Evolutionary conservation across 2,888 invertebrate species (phyloP), one percentile per base, ranked within the genome.

Genomic region (Coelopa pilipes): DNA sequence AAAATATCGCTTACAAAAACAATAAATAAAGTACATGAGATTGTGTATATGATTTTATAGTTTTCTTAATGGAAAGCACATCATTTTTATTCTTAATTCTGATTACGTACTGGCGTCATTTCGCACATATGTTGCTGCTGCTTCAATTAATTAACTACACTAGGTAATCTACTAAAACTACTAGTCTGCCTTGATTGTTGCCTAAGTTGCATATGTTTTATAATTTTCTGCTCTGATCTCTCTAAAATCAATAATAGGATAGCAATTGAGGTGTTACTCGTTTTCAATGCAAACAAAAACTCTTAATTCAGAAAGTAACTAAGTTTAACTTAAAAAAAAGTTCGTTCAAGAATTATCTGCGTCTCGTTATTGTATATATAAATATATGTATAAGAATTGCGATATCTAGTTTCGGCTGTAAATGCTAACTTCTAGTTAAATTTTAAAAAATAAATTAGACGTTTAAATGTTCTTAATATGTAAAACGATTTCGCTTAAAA

Each of bases 151-250:
- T 63, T 71, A 71, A 50, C 59, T 70, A 60, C 63, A 34, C 71
- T 71, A 71, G 50, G 46, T 66, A 57, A 17, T 70, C 70, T 45
- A 46, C 65, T 73, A 70, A 74, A 71, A 68, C 73, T 76, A 75
- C n/a, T 72, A 77, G 76, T 77, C 74, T 76, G 76, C 76, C 73
- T 76, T 77, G 77, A 74, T 77, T 77, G 75, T 76, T 76, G 17
- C 73, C 70, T 75, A 73, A 34, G 70, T 60, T 72, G 70, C 68
- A 71, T 45, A 47, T 66, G 57, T 62, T 24, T 50, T 50, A 71
- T 53, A 2, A n/a, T 53, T 9, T 53, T 53, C 15, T 53, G n/a
- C 15, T 53, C n/a, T 7, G n/a, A 53, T 53, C 13, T 53, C 34
- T 34, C 7, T 34, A 7, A 34, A 34, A 34, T 34, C 34, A 34